Base-by-base conservation (phyloP, 1,140 invertebrate species). In the Drosophila lini region DNA sequence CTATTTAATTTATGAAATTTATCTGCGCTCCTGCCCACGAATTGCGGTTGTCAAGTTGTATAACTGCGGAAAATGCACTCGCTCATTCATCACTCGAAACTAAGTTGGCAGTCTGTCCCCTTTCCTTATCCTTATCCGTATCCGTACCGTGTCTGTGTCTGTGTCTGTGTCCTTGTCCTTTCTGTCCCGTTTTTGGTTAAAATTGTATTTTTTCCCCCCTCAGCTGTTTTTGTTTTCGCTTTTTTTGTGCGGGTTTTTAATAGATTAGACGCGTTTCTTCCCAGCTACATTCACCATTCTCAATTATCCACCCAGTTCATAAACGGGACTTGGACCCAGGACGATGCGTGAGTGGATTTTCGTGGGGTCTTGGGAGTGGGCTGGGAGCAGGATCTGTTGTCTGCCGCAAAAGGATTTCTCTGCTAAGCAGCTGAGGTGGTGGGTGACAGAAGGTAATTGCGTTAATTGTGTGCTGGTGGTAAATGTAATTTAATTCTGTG, bases 1-100 rank as follows among this genome's bases (percentile, higher is more conserved):
- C 74, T 86, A 91, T 91, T 91, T 91, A 91, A 91, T 91, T 91
- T 88, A 84, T 78, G 80, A 91, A 91, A 88, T 88, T 90, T 91
- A 91, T 91, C 84, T 89, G 81, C 56, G 65, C 70, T 81, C 70
- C n/a, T 22, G 25, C n/a, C 50, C 65, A 40, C 64, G 41, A 63
- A 60, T 74, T 69, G 77, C 32, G 77, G 69, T 80, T 59, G 76
- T 62, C 60, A 65, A 79, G 68, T 40, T 53, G 52, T 71, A 47
- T 45, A 47, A 65, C 59, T 67, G 63, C 55, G 50, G 25, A 60
- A 71, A 76, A 75, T 84, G 80, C 79, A 82, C 81, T 85, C 63
- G 48, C 15, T 44, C 67, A 67, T 56, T 70, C 82, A 83, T 80
- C 80, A 77, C 56, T 73, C 62, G 74, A 40, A 64, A 58, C 53